Base-by-base conservation (phyloP, 2,113 vertebrate genomes). In the Uropsilus gracilis region DNA sequence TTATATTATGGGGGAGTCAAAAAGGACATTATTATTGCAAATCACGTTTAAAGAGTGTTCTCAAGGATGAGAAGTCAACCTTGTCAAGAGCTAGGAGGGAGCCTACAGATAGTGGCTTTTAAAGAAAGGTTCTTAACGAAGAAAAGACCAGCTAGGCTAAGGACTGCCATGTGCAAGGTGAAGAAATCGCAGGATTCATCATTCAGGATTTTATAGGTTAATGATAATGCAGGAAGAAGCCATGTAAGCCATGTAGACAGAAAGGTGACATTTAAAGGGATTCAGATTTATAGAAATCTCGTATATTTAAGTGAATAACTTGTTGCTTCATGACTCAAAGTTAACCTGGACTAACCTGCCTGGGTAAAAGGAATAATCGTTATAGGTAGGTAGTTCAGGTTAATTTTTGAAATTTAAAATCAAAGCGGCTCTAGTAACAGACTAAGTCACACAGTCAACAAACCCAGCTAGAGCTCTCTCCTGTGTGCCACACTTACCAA, bases 191-290 rank as follows among this genome's bases (percentile, higher is more conserved):
- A 75, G 5, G 34, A 89, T 48, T 37, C 32, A 73, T 24, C 39
- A 68, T 32, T 87, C 71, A 93, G 28, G 37, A 57, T 80, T 73
- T 80, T 69, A 87, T 7, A 68, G 34, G 44, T 72, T 14, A 7
- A 4, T 90, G 34, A 63, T 12, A 55, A 6, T 64, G 75, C 37
- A 84, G 46, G 13, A 20, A 83, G 42, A 73, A 69, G 17, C 18
- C 78, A 86, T 77, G 81, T 91, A 87, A 89, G 37, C 22, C 87
- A 63, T 87, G 61, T 81, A 93, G 64, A 30, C 14, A 42, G 5
- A 26, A 34, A 8, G 88, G 22, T 90, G 17, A 72, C 42, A 86
- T 42, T 71, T 55, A 66, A 91, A 89, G 37, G 10, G 34, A 61
- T 46, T 37, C 53, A 57, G 22, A 17, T 44, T 69, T 92, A 77